Conservation (phyloP, 2,113 vertebrate species). For the Gallinago paraguaiae region DNA sequence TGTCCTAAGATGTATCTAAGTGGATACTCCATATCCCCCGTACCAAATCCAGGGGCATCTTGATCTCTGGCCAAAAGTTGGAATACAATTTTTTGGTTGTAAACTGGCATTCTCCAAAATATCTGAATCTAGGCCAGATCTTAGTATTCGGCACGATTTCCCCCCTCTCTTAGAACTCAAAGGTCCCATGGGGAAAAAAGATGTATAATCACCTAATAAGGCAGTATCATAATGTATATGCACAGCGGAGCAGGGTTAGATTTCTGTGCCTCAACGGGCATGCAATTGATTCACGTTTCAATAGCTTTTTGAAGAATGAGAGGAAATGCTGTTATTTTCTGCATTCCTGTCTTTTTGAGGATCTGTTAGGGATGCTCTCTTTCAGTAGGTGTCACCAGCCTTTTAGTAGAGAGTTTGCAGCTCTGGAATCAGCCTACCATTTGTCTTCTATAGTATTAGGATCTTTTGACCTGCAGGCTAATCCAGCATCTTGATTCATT, state of each 20-base stretch:
- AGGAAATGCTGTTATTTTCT: not conserved
- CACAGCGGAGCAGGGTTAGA: not conserved
- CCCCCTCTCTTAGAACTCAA: not conserved
- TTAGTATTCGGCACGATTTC: not conserved
- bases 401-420: not conserved
- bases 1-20: accelerated
- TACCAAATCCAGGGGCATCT: not conserved
- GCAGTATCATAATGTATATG: not conserved
- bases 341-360: not conserved
- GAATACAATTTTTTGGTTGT: not conserved
- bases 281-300: not conserved
- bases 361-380: not conserved
- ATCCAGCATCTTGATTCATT: not conserved
- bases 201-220: not conserved
- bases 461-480: not conserved
- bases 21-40: not conserved
- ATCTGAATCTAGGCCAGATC: not conserved
- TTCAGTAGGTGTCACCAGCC: not conserved
- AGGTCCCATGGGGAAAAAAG: not conserved
- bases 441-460: not conserved
- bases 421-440: not conserved
- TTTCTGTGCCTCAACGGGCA: not conserved
- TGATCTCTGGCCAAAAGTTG: not conserved
- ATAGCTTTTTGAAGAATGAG: not conserved
- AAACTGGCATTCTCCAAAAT: not conserved